These are phyloP conservation scores for Sturmia bella DNA, from an alignment of 2,888 invertebrate genomes.

Conservation along the genomic window DNA sequence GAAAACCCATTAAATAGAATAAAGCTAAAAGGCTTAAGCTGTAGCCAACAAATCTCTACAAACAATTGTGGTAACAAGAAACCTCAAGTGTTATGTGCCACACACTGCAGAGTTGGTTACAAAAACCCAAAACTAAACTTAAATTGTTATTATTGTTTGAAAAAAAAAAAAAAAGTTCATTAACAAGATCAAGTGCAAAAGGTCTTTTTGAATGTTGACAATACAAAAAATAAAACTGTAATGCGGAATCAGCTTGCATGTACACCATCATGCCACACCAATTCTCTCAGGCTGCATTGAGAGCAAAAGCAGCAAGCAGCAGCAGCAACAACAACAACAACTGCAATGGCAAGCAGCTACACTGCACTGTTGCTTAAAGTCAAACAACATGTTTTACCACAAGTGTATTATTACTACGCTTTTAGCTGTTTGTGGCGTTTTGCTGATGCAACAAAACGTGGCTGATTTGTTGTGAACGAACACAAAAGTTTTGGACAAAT, in stretches of 20 bases:
- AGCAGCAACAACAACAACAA: constrained; percentile 14
- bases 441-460: constrained; percentile 42
- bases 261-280: constrained; percentile 33
- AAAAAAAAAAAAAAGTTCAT: constrained; percentile 68
- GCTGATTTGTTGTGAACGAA: constrained; percentile 57
- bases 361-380: constrained; percentile 51
- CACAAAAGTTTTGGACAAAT: constrained; percentile 25
- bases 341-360: no score
- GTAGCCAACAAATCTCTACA: constrained; percentile 17
- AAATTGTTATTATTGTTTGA: constrained; percentile 43
- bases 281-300: constrained; percentile 29
- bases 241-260: background rate
- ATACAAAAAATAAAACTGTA: constrained; percentile 20
- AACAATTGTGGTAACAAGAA: constrained; percentile 41
- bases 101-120: constrained; percentile 30
- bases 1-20: constrained; percentile 26
- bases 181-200: constrained; percentile 72
- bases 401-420: constrained; percentile 56
- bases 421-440: constrained; percentile 38
- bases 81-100: constrained; percentile 33
- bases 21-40: constrained; percentile 32
- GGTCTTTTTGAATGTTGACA: constrained; percentile 63
- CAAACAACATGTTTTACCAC: constrained; percentile 64
- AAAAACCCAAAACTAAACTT: background rate
- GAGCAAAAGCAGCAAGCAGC: background rate